Conservation (phyloP, 2,888 invertebrate species). For the Elmis aenea region DNA sequence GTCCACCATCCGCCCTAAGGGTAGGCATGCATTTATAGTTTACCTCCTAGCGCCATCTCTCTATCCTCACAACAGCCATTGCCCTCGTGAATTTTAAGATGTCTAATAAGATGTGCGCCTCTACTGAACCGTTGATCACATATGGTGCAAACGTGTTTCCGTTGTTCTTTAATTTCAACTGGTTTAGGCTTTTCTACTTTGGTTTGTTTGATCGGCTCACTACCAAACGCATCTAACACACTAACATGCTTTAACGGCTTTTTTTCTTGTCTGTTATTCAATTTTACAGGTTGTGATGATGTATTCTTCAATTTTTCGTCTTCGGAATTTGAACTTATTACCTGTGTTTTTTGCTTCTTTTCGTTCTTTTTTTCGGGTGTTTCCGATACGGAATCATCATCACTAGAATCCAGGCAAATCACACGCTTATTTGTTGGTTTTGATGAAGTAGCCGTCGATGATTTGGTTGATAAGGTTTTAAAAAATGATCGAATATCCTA, state of each 20-base stretch:
- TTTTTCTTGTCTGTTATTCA: constrained; percentile 19
- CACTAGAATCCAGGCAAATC: constrained; percentile 43
- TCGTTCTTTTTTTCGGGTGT: too few relatives aligned
- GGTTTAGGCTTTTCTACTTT: too few relatives aligned
- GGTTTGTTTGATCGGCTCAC: constrained; percentile 56
- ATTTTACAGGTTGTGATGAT: constrained; percentile 27
- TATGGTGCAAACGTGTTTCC: constrained; percentile 43
- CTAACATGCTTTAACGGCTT: constrained; percentile 46
- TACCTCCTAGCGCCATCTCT: too few relatives aligned
- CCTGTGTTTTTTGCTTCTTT: constrained; percentile 27
- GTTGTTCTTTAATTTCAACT: too few relatives aligned
- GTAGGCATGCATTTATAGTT: too few relatives aligned
- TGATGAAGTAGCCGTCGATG: constrained; percentile 24
- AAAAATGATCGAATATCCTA: too few relatives aligned
- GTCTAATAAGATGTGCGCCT: constrained; percentile 46
- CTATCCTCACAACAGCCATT: constrained; percentile 32
- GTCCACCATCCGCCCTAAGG: too few relatives aligned
- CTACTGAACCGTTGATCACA: constrained; percentile 44
- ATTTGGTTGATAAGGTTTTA: constrained; percentile 36
- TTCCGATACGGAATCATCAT: too few relatives aligned
- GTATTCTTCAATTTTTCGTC: constrained; percentile 25
- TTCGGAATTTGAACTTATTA: constrained; percentile 31
- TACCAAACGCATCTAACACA: constrained; percentile 55
- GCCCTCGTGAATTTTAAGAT: constrained; percentile 43
- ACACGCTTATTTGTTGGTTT: constrained; percentile 39